Conservation (phyloP, 2,797 vertebrate species). For the Schizothorax lantsangensis region DNA sequence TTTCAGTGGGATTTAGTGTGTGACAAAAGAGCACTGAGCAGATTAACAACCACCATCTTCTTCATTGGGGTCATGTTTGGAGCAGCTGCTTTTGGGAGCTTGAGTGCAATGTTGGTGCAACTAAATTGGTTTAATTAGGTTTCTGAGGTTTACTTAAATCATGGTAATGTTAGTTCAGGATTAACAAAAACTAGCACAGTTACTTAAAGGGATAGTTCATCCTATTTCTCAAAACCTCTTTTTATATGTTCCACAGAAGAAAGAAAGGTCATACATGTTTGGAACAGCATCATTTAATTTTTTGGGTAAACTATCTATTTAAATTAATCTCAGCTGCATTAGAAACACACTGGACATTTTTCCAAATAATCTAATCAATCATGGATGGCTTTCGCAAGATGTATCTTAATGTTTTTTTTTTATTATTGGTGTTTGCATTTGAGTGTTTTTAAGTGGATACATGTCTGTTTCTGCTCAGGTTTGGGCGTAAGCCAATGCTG, state of each 20-base stretch:
- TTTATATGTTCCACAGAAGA: neutral
- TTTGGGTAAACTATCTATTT: neutral
- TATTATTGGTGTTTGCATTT: neutral
- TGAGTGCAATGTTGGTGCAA: slow-evolving; percentile 67
- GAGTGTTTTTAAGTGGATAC: neutral
- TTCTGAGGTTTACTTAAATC: neutral
- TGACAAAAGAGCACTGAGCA: slow-evolving; percentile 74
- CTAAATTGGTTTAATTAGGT: neutral
- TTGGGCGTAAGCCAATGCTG: slow-evolving; percentile 63
- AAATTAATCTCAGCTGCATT: neutral
- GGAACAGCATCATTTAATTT: neutral
- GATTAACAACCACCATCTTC: slow-evolving; percentile 75
- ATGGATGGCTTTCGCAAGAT: no score
- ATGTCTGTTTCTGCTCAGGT: slow-evolving; percentile 55
- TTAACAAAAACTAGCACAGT: neutral
- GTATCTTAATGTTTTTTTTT: no score
- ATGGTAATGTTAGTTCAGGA: neutral
- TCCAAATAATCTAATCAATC: neutral
- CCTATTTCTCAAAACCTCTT: neutral
- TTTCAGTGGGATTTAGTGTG: slow-evolving; percentile 82
- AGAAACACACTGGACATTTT: neutral
- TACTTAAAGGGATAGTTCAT: neutral
- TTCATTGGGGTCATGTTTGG: slow-evolving; percentile 81
- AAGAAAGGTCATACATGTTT: neutral
- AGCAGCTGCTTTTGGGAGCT: slow-evolving; percentile 75